Conservation (phyloP, 1,140 invertebrate genomes). For the Pseudomyrmex gracilis region DNA sequence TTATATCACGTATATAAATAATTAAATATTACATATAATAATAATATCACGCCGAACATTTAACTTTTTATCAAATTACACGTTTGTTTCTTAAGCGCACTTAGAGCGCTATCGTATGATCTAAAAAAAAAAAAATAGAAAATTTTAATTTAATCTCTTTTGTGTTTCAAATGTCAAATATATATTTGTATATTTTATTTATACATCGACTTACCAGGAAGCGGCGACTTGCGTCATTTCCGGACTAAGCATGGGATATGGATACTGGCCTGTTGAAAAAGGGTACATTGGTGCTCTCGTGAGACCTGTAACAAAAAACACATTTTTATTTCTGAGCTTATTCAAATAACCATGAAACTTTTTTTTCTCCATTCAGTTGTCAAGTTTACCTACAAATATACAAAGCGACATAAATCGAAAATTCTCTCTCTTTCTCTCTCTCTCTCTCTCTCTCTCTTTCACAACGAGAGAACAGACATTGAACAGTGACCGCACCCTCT, state of each 20-base stretch:
- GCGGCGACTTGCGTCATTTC: conserved; percentile 97
- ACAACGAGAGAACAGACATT: conserved; percentile 28
- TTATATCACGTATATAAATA: neutral
- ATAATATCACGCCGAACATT: too few species aligned
- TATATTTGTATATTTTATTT: too few species aligned
- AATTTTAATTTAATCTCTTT: too few species aligned
- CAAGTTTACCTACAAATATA: conserved; percentile 76
- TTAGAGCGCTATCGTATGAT: too few species aligned
- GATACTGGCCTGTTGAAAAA: conserved; percentile 94
- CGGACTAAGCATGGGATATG: conserved; percentile 96
- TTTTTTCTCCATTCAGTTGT: neutral
- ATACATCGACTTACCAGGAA: conserved; percentile 92
- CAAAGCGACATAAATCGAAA: conserved; percentile 14
- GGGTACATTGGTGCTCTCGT: conserved; percentile 96
- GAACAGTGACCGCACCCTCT: conserved; percentile 55
- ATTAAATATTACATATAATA: neutral
- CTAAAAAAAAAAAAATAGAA: too few species aligned
- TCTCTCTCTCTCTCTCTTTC: conserved; percentile 22
- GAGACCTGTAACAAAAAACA: conserved; percentile 89
- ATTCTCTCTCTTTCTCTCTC: conserved; percentile 1
- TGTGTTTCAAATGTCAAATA: too few species aligned
- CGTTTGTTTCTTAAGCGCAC: too few species aligned
- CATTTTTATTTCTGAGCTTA: neutral
- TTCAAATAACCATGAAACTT: neutral
- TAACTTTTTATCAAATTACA: too few species aligned